phyloP scores from a whole-genome alignment of 2,888 invertebrate genomes.

The Chaitophorus viminalis region DNA sequence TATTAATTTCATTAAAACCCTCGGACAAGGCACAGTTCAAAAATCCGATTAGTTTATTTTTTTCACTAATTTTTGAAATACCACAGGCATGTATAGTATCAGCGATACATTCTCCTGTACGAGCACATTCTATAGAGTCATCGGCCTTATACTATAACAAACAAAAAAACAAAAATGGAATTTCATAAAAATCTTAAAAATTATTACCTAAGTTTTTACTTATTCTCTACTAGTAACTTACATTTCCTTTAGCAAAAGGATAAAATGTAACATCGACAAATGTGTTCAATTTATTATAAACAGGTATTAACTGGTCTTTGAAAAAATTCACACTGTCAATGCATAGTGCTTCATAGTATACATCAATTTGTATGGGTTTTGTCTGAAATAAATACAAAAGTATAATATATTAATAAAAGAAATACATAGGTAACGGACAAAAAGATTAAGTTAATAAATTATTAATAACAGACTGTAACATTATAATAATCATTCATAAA shows the following conservation, averaged over 20 bases:
- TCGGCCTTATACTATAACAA: background rate
- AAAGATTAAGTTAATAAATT: background rate
- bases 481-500: background rate
- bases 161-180: background rate
- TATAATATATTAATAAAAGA: background rate
- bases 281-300: background rate
- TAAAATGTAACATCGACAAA: background rate
- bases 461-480: background rate
- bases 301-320: background rate
- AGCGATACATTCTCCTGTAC: conserved; percentile 11
- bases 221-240: conserved; percentile 1
- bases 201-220: no score
- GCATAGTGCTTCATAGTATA: conserved; percentile 38
- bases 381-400: background rate
- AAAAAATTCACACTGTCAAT: conserved; percentile 9
- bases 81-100: conserved; percentile 45
- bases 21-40: conserved; percentile 21
- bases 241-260: conserved; percentile 32
- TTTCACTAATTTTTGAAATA: conserved; percentile 25
- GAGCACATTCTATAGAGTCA: background rate
- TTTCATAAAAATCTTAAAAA: background rate
- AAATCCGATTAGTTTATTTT: background rate
- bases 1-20: background rate
- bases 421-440: no score
- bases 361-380: background rate